Conservation (phyloP, 2,113 vertebrate species). For the Tragelaphus scriptus region DNA sequence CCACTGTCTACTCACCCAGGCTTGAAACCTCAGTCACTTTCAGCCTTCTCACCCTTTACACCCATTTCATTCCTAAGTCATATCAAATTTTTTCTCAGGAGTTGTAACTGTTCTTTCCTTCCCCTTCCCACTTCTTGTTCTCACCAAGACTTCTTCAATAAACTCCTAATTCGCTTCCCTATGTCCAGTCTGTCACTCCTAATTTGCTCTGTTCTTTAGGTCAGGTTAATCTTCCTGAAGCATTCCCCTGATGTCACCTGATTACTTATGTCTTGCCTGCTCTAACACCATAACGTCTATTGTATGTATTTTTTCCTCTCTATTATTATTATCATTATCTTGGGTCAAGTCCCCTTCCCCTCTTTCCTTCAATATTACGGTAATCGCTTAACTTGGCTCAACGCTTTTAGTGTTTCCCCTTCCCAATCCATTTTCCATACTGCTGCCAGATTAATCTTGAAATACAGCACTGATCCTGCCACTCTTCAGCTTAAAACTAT, state of each 20-base stretch:
- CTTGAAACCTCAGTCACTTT: conserved; percentile 63
- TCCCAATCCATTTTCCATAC: not conserved
- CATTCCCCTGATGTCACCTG: not conserved
- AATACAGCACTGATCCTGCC: not conserved
- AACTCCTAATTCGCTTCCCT: not conserved
- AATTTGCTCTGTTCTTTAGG: not conserved
- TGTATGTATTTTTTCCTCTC: not conserved
- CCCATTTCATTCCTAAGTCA: not conserved
- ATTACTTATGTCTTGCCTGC: not conserved
- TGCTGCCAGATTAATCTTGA: not conserved
- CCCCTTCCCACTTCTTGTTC: not conserved
- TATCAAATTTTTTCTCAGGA: not conserved
- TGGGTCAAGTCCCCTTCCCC: not conserved
- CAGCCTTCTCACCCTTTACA: not conserved
- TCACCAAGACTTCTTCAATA: not conserved
- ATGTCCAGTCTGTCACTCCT: not conserved
- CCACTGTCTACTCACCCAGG: conserved; percentile 2
- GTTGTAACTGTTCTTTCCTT: not conserved
- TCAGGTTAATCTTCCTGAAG: not conserved
- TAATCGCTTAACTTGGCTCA: not conserved
- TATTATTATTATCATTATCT: not conserved
- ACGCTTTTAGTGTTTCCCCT: not conserved
- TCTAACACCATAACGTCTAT: not conserved
- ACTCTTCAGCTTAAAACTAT: not conserved
- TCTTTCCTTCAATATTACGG: not conserved